Base-by-base conservation (phyloP, 2,113 vertebrate species). In the Marcusenius ussheri region DNA sequence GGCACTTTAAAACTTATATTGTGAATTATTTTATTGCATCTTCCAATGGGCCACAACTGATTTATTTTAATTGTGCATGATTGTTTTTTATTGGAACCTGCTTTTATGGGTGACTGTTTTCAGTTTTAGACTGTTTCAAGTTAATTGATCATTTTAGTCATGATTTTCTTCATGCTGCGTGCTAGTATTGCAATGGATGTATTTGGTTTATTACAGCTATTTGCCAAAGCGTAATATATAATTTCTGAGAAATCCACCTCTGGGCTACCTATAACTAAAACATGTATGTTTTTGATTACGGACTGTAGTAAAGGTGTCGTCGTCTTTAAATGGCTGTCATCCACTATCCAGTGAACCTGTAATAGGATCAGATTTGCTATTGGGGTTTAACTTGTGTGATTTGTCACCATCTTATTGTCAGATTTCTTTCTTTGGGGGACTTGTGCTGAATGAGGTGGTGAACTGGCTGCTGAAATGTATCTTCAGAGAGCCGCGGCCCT, bases 381-480 rank as follows among this genome's bases (percentile, higher is more conserved):
- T 51, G 13, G 35, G 49, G 21, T 88, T 8, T 56, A 10, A 50
- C n/a, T 27, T 87, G 31, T 45, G 31, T 88, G 3, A 88, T 42
- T 62, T 45, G 84, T 3, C n/a, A 31, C n/a, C 2, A 21, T 58
- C 39, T 66, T 83, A 5, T 89, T 89, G 8, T 86, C 94, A 99
- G 98, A 99, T 99, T 94, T 99, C 98, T 8, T 99, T 99, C 95
- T 97, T 99, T 35, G 97, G 97, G 90, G 98, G 98, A 89, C 94
- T 99, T 93, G 93, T 95, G 17, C 95, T 98, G 91, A 99, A 99
- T 62, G 98, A 99, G 94, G 97, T 95, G 87, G 95, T 99, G 92
- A 99, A 99, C 96, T 99, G 97, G 98, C 90, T 99, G 92, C 96
- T 99, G 93, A 99, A 99, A 94, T 96, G 98, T 93, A 96, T 99